Percentiles rank a stretch among this genome's conserved stretches.
Evolutionary conservation across 2,888 invertebrate species (phyloP).

Genomic region (Thumatha senex): DNA sequence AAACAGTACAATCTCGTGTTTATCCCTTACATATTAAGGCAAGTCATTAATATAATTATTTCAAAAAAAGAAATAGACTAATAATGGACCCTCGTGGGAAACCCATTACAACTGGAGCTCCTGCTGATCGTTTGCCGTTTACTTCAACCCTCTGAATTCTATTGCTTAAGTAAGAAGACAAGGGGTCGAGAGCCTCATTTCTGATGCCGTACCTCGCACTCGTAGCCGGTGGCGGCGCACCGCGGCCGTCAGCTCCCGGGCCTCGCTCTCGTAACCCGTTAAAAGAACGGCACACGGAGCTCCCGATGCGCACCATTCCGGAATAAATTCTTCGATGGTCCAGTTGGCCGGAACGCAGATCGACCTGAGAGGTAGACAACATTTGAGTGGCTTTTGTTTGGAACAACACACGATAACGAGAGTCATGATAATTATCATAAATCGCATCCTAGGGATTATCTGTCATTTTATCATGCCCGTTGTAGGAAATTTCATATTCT

Average conservation of each 20-base stretch:
- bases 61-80: background rate
- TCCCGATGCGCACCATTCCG: constrained; percentile 72
- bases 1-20: background rate
- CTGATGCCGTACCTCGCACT: constrained; percentile 17
- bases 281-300: constrained; percentile 49
- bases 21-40: no score
- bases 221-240: constrained; percentile 39
- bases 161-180: background rate
- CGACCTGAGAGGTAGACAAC: background rate
- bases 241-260: constrained; percentile 38
- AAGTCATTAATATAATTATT: background rate
- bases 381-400: no score
- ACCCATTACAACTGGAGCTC: background rate
- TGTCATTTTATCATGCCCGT: no score
- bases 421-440: no score
- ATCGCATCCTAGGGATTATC: no score
- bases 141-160: background rate
- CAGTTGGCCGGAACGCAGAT: constrained; percentile 18
- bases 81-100: background rate
- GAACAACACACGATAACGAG: no score
- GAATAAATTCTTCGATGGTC: constrained; percentile 82
- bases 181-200: background rate
- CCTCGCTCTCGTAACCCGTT: constrained; percentile 49
- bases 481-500: no score
- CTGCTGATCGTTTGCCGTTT: background rate